Base-by-base conservation (phyloP, 2,888 invertebrate genomes). In the Agrotis puta region DNA sequence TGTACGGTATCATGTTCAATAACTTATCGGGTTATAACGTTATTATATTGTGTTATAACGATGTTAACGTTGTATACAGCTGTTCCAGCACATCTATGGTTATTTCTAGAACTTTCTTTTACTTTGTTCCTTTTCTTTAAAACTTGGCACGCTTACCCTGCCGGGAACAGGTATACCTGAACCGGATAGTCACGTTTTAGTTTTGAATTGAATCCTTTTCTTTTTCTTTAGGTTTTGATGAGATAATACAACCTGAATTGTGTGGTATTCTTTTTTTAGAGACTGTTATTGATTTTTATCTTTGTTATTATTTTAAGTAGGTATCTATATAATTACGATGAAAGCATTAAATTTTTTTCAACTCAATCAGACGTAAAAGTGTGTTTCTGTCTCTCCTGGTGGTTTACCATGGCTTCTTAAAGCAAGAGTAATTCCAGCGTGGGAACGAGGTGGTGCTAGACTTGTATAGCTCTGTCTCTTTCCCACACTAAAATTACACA, bases 201-300 rank as follows among this genome's bases (percentile, higher is more conserved):
- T 65, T 79, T 11, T n/a, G 13, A 27, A 80, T 74, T 20, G 11
- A 53, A 62, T 80, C n/a, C n/a, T 11, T 39, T 54, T 70, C 62
- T 13, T 13, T 66, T 59, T 59, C 18, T 50, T 24, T 18, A 18
- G 14, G 13, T 39, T 16, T 39, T 53, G 39, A 64, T 64, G 18
- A 64, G 24, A 54, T 48, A 48, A 63, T 79, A 45, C 6, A 33
- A 58, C 22, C 3, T 20, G 3, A 5, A 20, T 61, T 7, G 48
- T 9, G 6, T 16, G 22, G 39, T 47, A 43, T 77, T 59, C 22
- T 1, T 53, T 14, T 18, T 54, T 18, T 54, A 13, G 1, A 33
- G 7, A 1, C 11, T 39, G 39, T 39, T 39, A 11, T 1, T 39
- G 2, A 39, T 39, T 39, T 39, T 11, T 56, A 1, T 33, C 16